Evolutionary conservation across 2,888 invertebrate species (phyloP).

Genomic region (Hoplodrina ambigua): DNA sequence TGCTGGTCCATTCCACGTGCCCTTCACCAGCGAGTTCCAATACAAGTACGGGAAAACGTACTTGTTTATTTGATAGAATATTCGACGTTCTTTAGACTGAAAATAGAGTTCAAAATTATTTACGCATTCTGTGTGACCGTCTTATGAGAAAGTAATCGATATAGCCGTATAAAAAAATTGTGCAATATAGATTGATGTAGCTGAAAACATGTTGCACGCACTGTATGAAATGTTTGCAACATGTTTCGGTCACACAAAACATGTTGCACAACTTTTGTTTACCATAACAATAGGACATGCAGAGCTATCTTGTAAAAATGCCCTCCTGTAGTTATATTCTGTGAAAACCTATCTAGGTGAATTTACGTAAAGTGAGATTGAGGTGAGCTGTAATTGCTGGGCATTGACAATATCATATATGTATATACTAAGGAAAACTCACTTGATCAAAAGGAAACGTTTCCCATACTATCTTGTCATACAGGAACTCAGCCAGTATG

Average conservation of each 20-base stretch:
- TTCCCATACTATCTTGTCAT: constrained; percentile 94
- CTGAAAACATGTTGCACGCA: background rate
- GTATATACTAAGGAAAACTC: too few species aligned
- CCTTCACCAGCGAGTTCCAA: constrained; percentile 95
- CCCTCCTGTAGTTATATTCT: too few species aligned
- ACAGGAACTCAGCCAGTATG: constrained; percentile 98
- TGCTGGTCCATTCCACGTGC: constrained; percentile 94
- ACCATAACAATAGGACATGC: too few species aligned
- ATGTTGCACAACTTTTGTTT: too few species aligned
- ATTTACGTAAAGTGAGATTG: too few species aligned
- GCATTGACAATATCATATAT: too few species aligned
- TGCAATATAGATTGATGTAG: background rate
- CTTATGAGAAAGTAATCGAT: too few species aligned
- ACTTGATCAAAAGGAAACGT: constrained; percentile 97
- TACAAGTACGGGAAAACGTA: constrained; percentile 95
- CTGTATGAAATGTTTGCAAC: background rate
- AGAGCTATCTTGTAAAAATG: too few species aligned
- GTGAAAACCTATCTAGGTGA: too few species aligned
- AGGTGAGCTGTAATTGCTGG: too few species aligned
- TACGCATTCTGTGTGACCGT: background rate
- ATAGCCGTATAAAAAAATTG: too few species aligned
- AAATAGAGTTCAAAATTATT: constrained; percentile 53
- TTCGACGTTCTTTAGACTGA: constrained; percentile 88
- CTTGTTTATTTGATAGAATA: constrained; percentile 95
- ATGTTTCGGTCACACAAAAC: too few species aligned